Conservation (phyloP, 2,888 invertebrate species). For the Lysandra bellargus region DNA sequence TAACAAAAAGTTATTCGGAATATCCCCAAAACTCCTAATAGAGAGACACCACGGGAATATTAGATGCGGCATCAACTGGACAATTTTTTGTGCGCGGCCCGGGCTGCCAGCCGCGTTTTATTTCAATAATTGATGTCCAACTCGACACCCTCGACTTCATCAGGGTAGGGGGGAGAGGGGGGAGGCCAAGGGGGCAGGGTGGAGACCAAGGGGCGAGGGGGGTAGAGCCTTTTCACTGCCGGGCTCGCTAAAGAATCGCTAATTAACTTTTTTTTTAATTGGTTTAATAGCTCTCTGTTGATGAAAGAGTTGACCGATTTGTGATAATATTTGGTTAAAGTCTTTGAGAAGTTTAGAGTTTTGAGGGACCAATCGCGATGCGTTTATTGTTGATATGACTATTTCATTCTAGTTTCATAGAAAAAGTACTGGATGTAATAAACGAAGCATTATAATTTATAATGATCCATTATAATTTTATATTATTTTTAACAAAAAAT, state of each 20-base stretch:
- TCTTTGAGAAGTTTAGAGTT: no score
- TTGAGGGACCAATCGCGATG: no score
- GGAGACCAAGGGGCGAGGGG: background rate
- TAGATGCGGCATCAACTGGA: slow-evolving; percentile 19
- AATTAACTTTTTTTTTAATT: background rate
- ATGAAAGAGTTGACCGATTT: background rate
- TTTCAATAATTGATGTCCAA: slow-evolving; percentile 26
- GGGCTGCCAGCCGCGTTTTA: background rate
- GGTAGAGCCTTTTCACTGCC: background rate
- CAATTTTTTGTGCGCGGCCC: background rate
- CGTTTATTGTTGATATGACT: no score
- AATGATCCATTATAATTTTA: no score
- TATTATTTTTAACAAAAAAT: no score
- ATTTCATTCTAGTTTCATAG: no score
- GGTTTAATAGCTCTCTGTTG: background rate
- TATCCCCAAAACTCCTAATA: background rate
- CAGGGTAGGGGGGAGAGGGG: background rate
- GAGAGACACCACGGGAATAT: background rate
- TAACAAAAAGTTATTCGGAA: background rate
- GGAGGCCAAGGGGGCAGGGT: no score
- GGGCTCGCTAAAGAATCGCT: background rate
- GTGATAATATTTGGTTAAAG: no score
- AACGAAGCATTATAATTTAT: no score
- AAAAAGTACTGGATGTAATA: no score
- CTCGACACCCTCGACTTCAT: background rate